Base-by-base conservation (phyloP, 2,888 invertebrate genomes). In the Chrysina gloriosa region DNA sequence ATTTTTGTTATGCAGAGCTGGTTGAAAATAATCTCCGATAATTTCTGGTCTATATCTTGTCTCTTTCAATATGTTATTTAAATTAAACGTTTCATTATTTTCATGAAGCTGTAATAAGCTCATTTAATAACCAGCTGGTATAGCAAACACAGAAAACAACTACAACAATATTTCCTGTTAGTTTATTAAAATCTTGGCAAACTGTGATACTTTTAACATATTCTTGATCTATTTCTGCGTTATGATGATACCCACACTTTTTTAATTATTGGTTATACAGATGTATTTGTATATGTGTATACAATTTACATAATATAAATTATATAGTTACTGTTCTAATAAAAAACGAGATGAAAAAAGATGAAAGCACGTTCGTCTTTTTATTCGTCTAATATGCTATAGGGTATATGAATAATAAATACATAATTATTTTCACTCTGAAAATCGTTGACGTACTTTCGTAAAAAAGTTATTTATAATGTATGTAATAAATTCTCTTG, bases 121-220 rank as follows among this genome's bases (percentile, higher is more conserved):
- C n/a, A n/a, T n/a, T n/a, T n/a, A n/a, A 29, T 50, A 6, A 27
- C 50, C 50, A 21, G 50, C 14, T 29, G 14, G 50, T 50, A 50
- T 50, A 50, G 23, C 48, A 45, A 45, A 14, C 5, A 45, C 19
- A 14, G 11, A 11, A 50, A 29, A 50, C 9, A 4, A 50, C 16
- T 5, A 50, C 7, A 27, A 25, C n/a, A 50, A 16, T 50, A 50
- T n/a, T 29, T 50, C 50, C 29, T 50, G 50, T 50, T 50, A 50
- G 50, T 50, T 50, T 50, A 29, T 50, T 50, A 16, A 45, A 50
- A 50, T 50, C 50, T 50, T 50, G 50, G 50, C 50, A 50, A 50
- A 50, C 50, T 50, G 50, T 50, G 50, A 50, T 50, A 50, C 50
- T 50, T 50, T 47, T 50, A 50, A 27, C 50, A 50, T 50, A 50